phyloP scores from a whole-genome alignment of 1,140 invertebrate species.

The Hyles vespertilio region DNA sequence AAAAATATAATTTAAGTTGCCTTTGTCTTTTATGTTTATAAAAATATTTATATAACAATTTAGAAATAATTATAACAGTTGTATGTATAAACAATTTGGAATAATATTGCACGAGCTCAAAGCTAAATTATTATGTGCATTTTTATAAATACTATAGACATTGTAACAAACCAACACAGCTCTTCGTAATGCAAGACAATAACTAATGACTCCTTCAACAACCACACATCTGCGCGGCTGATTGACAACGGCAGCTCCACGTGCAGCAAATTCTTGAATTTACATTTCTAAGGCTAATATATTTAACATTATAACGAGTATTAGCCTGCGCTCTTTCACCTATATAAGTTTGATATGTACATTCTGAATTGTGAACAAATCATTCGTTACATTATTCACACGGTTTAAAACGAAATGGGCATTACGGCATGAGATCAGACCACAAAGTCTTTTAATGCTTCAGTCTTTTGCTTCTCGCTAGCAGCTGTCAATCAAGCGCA shows the following conservation, averaged over 20 bases:
- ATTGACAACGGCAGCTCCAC: constrained; percentile 30
- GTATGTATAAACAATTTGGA: constrained; percentile 71
- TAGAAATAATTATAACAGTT: constrained; percentile 71
- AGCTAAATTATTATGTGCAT: constrained; percentile 68
- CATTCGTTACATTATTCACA: too few relatives aligned
- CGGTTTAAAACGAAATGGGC: too few relatives aligned
- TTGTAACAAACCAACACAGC: constrained; percentile 69
- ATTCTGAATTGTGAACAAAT: too few relatives aligned
- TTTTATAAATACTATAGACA: constrained; percentile 64
- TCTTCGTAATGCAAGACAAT: constrained; percentile 32
- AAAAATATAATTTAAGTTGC: constrained; percentile 71
- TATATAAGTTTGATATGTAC: too few relatives aligned
- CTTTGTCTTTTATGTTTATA: constrained; percentile 70
- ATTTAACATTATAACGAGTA: too few relatives aligned
- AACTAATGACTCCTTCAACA: constrained; percentile 28
- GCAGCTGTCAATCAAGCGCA: neutral
- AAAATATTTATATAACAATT: constrained; percentile 73
- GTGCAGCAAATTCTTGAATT: too few relatives aligned
- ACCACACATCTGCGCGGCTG: neutral
- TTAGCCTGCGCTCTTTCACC: too few relatives aligned
- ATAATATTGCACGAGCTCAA: constrained; percentile 72
- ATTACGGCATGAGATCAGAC: too few relatives aligned
- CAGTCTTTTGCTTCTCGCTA: neutral
- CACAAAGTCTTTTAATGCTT: too few relatives aligned
- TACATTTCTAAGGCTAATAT: too few relatives aligned